These are phyloP conservation scores for Corythaixoides concolor DNA, from an alignment of 2,113 vertebrate genomes.

Conservation along the genomic window DNA sequence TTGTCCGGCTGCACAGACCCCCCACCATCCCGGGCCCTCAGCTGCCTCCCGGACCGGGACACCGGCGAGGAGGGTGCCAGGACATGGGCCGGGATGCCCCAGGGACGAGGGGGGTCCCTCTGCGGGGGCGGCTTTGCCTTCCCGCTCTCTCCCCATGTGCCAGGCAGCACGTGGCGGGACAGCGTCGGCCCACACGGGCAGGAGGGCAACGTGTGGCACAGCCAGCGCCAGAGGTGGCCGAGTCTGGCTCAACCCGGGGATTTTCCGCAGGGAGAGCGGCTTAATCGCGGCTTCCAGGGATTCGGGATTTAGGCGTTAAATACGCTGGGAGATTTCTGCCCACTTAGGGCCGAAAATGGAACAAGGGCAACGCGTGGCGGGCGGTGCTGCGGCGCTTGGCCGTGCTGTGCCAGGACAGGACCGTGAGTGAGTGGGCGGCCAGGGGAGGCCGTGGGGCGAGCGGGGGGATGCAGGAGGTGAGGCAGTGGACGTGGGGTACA, in stretches of 20 bases:
- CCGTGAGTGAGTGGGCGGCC: background rate
- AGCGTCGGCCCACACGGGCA: no score
- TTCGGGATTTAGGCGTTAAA: slow-evolving; percentile 35
- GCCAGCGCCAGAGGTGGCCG: background rate
- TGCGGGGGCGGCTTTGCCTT: accelerated
- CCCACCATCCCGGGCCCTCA: background rate
- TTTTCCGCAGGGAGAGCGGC: background rate
- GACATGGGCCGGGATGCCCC: background rate
- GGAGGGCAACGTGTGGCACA: accelerated
- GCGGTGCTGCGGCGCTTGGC: background rate
- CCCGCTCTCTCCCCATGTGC: background rate
- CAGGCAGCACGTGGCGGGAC: background rate
- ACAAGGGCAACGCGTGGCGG: background rate
- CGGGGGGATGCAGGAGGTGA: background rate
- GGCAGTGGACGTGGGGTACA: background rate
- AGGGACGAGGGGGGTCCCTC: background rate
- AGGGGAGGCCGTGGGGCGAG: accelerated
- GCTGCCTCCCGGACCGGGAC: background rate
- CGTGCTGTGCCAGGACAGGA: accelerated
- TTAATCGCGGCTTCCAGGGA: slow-evolving; percentile 12
- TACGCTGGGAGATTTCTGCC: background rate
- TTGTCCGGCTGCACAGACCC: accelerated
- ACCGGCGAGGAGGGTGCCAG: background rate
- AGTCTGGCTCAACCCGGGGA: background rate
- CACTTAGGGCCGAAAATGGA: slow-evolving; percentile 40